These are phyloP conservation scores for Busseola fusca DNA, from an alignment of 2,888 invertebrate species.

Conservation along the genomic window DNA sequence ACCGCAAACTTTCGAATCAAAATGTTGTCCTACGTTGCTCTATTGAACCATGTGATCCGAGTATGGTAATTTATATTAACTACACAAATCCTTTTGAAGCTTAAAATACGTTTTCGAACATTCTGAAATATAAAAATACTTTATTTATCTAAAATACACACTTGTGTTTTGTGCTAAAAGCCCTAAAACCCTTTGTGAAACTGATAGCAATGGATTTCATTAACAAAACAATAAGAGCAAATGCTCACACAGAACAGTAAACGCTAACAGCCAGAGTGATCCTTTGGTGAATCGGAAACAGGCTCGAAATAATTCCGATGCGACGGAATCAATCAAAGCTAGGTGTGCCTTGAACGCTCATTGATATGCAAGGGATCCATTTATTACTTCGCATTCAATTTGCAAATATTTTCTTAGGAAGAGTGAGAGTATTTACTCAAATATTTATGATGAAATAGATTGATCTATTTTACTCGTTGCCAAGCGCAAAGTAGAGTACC, in stretches of 20 bases:
- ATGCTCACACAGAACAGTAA: constrained; percentile 71
- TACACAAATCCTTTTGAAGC: constrained; percentile 24
- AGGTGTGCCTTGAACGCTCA: constrained; percentile 75
- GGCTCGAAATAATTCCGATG: constrained; percentile 77
- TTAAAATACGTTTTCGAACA: constrained; percentile 9
- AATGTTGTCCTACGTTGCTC: constrained; percentile 16
- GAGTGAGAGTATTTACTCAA: constrained; percentile 50
- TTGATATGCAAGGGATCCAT: constrained; percentile 84
- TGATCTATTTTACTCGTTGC: constrained; percentile 36
- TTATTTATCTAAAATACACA: constrained; percentile 4
- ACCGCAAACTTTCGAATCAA: constrained; percentile 32
- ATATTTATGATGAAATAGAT: constrained; percentile 52
- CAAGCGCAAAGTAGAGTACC: constrained; percentile 18
- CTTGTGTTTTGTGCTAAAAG: constrained; percentile 1
- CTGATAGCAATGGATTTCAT: constrained; percentile 67
- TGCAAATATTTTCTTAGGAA: constrained; percentile 73
- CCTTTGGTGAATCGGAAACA: constrained; percentile 77
- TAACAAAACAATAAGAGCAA: constrained; percentile 72
- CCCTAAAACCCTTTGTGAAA: constrained; percentile 25
- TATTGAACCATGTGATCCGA: constrained; percentile 18
- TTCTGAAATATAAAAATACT: constrained; percentile 24
- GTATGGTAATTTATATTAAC: constrained; percentile 23
- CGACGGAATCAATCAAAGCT: constrained; percentile 80
- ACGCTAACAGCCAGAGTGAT: constrained; percentile 68
- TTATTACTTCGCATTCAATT: constrained; percentile 83